phyloP scores from a whole-genome alignment of 2,113 vertebrate species.

The Patagioenas fasciata region DNA sequence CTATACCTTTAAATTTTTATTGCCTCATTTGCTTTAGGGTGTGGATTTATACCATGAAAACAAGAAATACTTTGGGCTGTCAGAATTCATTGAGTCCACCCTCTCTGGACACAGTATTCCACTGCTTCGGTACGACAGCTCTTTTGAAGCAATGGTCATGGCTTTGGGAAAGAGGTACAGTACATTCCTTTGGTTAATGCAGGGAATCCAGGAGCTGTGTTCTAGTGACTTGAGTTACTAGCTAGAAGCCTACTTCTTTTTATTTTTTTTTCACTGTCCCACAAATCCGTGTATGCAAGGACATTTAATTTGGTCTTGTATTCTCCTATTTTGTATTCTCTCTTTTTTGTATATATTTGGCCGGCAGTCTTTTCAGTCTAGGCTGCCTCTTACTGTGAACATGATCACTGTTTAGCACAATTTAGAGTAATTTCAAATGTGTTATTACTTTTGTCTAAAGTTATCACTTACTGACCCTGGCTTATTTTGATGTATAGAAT shows the following conservation, averaged over 20 bases:
- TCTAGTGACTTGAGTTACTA: background rate
- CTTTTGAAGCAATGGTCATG: conserved; percentile 94
- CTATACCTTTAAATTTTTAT: background rate
- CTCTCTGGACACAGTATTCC: conserved; percentile 90
- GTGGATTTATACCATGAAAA: conserved; percentile 90
- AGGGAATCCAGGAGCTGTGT: background rate
- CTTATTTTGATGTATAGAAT: background rate
- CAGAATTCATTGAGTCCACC: conserved; percentile 92
- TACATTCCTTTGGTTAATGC: background rate
- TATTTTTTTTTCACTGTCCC: background rate
- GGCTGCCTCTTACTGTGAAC: background rate
- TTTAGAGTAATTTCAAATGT: background rate
- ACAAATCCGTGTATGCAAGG: background rate
- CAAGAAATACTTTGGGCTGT: conserved; percentile 92
- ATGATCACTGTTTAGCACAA: background rate
- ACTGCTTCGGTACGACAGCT: conserved; percentile 90
- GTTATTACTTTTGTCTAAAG: background rate
- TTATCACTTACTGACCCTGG: background rate
- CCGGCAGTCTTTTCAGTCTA: background rate
- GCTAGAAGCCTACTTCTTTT: background rate
- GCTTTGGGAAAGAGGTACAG: conserved; percentile 89
- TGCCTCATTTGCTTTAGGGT: conserved; percentile 76
- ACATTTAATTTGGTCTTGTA: background rate
- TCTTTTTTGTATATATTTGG: background rate
- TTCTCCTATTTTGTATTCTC: background rate